Conservation (phyloP, 2,113 vertebrate genomes). For the Acinonyx jubatus region DNA sequence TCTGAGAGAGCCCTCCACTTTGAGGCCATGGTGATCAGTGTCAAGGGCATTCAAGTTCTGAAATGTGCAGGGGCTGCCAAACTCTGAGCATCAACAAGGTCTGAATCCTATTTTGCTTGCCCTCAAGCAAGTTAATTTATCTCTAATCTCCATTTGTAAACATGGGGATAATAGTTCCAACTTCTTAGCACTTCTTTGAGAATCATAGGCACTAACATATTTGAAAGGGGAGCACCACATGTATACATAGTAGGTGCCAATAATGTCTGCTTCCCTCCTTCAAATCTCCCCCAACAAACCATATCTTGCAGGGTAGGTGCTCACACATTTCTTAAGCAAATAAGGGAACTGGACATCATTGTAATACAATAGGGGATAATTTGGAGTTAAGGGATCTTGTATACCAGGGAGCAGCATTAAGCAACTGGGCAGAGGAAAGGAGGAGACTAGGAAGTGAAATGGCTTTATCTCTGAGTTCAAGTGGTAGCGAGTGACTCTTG, state of each 20-base stretch:
- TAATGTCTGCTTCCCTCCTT: not conserved
- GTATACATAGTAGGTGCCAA: not conserved
- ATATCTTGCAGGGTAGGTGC: not conserved
- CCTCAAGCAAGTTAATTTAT: not conserved
- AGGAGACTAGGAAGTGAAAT: not conserved
- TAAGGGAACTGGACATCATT: not conserved
- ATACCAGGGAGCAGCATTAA: not conserved
- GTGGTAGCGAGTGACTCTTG: not conserved
- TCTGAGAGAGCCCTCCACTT: fast-evolving
- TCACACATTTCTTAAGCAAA: not conserved
- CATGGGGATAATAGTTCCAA: not conserved
- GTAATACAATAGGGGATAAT: not conserved
- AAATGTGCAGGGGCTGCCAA: not conserved
- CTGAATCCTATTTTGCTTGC: not conserved
- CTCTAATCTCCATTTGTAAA: not conserved
- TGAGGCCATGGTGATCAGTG: fast-evolving
- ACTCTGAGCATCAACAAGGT: not conserved
- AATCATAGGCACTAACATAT: not conserved
- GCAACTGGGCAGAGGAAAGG: not conserved
- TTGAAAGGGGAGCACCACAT: not conserved
- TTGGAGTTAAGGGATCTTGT: not conserved
- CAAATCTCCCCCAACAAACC: not conserved
- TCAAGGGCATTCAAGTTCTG: not conserved
- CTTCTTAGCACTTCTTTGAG: not conserved
- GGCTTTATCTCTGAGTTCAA: not conserved